Conservation (phyloP, 2,113 vertebrate species). For the Cottus gobio region DNA sequence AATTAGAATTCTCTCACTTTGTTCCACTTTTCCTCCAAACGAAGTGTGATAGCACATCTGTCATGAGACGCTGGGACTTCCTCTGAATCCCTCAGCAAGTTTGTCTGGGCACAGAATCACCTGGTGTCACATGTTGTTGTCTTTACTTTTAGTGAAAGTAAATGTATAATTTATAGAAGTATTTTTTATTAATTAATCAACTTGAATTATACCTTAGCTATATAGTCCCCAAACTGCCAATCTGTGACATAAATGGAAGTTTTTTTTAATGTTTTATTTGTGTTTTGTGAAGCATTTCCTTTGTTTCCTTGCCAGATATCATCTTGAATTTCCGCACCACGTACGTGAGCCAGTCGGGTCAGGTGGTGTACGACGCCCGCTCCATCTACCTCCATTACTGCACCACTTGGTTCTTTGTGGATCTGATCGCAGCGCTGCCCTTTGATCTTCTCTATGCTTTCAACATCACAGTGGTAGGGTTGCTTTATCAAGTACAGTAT, state of each 20-base stretch:
- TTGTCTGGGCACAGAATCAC: constrained; percentile 27
- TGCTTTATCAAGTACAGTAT: neutral
- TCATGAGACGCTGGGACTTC: constrained; percentile 16
- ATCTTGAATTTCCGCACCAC: constrained; percentile 90
- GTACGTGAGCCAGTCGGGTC: constrained; percentile 90
- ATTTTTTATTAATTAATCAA: neutral
- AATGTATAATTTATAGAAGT: neutral
- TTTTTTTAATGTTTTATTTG: neutral
- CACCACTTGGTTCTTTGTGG: constrained; percentile 93
- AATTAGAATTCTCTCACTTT: constrained; percentile 65
- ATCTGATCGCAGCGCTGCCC: constrained; percentile 91
- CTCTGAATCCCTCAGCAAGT: constrained; percentile 4
- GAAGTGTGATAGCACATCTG: constrained; percentile 64
- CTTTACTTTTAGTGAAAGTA: neutral
- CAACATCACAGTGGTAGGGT: constrained; percentile 90
- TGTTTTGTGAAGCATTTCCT: neutral
- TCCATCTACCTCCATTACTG: constrained; percentile 92
- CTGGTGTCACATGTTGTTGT: neutral
- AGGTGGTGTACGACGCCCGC: constrained; percentile 89
- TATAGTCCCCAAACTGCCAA: neutral
- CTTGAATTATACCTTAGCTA: neutral
- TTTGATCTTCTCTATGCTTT: constrained; percentile 93
- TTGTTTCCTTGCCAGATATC: constrained; percentile 83
- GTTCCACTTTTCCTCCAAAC: constrained; percentile 37
- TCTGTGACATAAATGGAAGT: neutral